phyloP scores from a whole-genome alignment of 2,888 invertebrate genomes.

The Pseudoips prasinana region DNA sequence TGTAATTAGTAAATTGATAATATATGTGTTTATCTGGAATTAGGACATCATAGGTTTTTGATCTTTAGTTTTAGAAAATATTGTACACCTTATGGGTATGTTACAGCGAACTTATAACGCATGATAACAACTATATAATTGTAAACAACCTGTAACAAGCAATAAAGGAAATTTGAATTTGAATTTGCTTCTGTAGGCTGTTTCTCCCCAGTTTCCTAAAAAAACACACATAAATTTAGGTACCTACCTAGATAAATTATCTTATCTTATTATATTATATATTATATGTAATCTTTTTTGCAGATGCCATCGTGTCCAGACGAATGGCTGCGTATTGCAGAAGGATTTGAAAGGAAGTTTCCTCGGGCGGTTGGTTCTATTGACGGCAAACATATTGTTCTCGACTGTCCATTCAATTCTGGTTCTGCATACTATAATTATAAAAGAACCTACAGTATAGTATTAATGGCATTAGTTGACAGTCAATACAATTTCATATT shows the following conservation, averaged over 20 bases:
- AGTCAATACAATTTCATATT: conserved; percentile 14
- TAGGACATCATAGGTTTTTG: no score
- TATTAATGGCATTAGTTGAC: conserved; percentile 14
- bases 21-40: no score
- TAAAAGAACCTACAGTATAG: conserved; percentile 12
- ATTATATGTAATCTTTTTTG: conserved; percentile 1
- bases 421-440: conserved; percentile 14
- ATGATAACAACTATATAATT: no score
- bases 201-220: conserved; percentile 2
- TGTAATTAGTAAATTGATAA: no score
- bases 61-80: no score
- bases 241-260: background rate
- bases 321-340: conserved; percentile 1
- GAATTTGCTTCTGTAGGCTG: background rate
- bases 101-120: no score
- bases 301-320: conserved; percentile 2
- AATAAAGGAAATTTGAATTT: no score
- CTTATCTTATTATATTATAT: no score
- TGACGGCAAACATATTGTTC: conserved; percentile 16
- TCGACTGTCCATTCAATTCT: conserved; percentile 10
- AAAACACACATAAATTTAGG: conserved; percentile 2
- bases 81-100: no score
- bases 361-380: conserved; percentile 4
- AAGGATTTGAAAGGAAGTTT: conserved; percentile 3
- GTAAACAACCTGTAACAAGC: no score